Percentiles rank a stretch among this genome's conserved stretches.
Conservation (phyloP, 2,797 vertebrate genomes). For the Artibeus jamaicensis region DNA sequence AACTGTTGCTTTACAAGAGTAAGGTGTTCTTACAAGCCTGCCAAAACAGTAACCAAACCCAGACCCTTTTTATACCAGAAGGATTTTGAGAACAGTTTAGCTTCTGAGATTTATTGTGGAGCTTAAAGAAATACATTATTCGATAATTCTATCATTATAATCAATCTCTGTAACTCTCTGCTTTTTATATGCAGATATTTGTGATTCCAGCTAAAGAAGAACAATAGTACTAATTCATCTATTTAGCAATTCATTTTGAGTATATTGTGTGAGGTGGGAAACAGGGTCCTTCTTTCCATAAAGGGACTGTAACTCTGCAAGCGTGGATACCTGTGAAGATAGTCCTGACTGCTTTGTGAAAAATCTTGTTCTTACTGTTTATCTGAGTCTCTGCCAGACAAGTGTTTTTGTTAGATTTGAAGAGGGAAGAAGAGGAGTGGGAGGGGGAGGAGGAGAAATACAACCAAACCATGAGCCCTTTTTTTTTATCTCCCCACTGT, state of each 20-base stretch:
- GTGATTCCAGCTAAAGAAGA: background rate
- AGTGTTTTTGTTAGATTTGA: slow-evolving; percentile 15
- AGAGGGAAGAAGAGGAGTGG: background rate
- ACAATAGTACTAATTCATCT: background rate
- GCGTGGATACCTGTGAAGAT: background rate
- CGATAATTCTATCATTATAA: background rate
- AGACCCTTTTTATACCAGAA: slow-evolving; percentile 51
- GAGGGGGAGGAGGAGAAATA: background rate
- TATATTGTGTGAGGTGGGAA: background rate
- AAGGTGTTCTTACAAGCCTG: slow-evolving; percentile 57
- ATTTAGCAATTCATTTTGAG: background rate
- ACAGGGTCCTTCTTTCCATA: background rate
- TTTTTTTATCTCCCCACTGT: background rate
- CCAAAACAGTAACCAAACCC: slow-evolving; percentile 43
- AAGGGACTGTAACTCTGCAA: background rate
- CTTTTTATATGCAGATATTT: background rate
- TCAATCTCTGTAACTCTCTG: background rate
- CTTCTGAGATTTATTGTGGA: slow-evolving; percentile 20
- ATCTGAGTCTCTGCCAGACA: background rate
- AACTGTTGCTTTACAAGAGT: slow-evolving; percentile 58
- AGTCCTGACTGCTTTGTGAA: background rate
- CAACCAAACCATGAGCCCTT: background rate
- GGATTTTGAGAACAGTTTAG: slow-evolving; percentile 33
- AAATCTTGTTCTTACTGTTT: background rate
- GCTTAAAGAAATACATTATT: slow-evolving; percentile 29